A percentile compares a stretch with the other conserved stretches of the same genome.
These are phyloP conservation scores for Taxidea taxus DNA, from an alignment of 2,113 vertebrate genomes.

Conservation along the genomic window DNA sequence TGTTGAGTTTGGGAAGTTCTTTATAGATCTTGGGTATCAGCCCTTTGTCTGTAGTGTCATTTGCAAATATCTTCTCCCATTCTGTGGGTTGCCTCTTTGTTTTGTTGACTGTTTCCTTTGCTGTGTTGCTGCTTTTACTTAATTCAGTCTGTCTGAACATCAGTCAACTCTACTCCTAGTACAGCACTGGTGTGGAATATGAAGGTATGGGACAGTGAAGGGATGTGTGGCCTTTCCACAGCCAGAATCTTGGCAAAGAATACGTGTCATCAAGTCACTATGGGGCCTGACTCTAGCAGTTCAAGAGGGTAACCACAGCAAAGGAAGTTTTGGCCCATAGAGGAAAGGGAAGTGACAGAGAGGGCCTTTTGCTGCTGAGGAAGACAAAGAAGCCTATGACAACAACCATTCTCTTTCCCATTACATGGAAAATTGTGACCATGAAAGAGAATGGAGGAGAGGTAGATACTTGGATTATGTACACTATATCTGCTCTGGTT, in stretches of 20 bases:
- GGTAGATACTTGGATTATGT: no score
- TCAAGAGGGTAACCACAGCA: background rate
- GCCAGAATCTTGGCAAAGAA: background rate
- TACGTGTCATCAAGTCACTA: background rate
- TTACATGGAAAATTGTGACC: background rate
- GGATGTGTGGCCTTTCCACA: background rate
- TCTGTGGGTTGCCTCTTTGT: no score
- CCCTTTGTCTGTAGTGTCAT: no score
- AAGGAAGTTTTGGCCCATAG: background rate
- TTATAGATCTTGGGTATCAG: no score
- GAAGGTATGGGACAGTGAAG: background rate
- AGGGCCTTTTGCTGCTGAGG: background rate
- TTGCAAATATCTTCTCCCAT: no score
- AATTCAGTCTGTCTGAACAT: background rate
- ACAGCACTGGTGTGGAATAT: background rate
- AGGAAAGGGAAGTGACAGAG: background rate
- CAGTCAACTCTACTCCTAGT: background rate
- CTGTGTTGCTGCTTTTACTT: background rate
- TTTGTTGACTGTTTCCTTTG: no score
- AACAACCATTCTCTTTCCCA: background rate
- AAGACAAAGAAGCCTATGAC: background rate
- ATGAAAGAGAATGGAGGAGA: rapidly evolving
- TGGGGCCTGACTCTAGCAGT: background rate
- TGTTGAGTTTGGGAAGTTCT: no score
- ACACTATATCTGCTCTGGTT: background rate